Evolutionary conservation across 2,797 vertebrate species (phyloP), one percentile per base, ranked within the genome.

Genomic region (Propithecus perrieri): DNA sequence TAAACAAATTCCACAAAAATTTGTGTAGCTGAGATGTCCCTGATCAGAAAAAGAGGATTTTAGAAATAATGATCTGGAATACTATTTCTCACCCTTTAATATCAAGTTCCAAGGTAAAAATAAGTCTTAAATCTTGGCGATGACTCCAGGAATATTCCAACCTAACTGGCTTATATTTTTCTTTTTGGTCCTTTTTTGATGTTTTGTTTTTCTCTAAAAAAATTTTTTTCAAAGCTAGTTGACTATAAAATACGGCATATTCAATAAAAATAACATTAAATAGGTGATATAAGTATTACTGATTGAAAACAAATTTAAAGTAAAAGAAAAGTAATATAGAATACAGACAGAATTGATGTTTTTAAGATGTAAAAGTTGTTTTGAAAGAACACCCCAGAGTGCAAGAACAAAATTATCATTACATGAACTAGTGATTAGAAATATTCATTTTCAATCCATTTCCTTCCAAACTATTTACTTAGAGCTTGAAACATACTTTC

Each of bases 401-500:
- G 4, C 9, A 76, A 74, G 71, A 69, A 4, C 15, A 46, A 78
- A 75, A 20, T 33, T 81, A 12, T n/a, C 7, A 72, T 55, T 88
- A 10, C 30, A 43, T 63, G 43, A 81, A 30, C 35, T 83, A 81
- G 11, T 79, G 7, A 38, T 72, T 94, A 6, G 50, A 91, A 96
- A 85, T 85, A 85, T 41, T 90, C 35, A 5, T 80, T 95, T 94
- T 95, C 55, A 80, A 53, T 76, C 67, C 7, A 14, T 67, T 33
- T 84, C 78, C 57, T 93, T 89, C 69, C 30, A 76, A 8, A 85
- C 33, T 94, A 13, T 86, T 94, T 94, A 86, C 65, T 85, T 74
- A 92, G 57, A 96, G 35, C 74, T 84, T 72, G 67, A 78, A 91
- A 86, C n/a, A 80, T 43, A 61, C 33, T 92, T 95, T 55, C 3